Base-by-base conservation (phyloP, 2,888 invertebrate species). In the Eubasilissa splendida region DNA sequence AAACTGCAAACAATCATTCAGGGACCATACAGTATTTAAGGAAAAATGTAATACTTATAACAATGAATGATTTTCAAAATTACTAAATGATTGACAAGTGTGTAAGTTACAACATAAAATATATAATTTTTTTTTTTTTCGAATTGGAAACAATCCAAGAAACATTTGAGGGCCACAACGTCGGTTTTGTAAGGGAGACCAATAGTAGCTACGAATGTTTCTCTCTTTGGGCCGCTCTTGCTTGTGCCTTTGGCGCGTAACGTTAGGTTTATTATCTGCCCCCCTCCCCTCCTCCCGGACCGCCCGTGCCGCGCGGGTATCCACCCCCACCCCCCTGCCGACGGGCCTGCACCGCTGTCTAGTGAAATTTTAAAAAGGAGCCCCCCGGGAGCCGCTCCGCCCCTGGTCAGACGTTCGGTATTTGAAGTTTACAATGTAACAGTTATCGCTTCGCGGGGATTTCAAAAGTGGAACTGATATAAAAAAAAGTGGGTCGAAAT, bases 251-350 rank as follows among this genome's bases (percentile, higher is more conserved):
- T 75, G 75, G 42, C 75, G 59, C 60, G 75, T 75, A 60, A 75
- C 70, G 75, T 60, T 52, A 59, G 75, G 75, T 75, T 75, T 75
- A 75, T 75, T 75, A 75, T 75, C 75, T 60, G 22, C 59, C 75
- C 75, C 75, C 75, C 52, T 50, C 14, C 60, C 52, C 31, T 22
- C 22, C 22, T 10, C 68, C 53, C 22, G 8, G n/a, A 8, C 60
- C 60, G n/a, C 60, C 8, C 3, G 0, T 60, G n/a, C 60, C 14
- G 14, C 60, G 4, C 22, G n/a, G n/a, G 3, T n/a, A 14, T 2
- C 60, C n/a, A 42, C 60, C 60, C 4, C 60, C n/a, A 59, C 59
- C 22, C 12, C 0, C 42, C 68, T 4, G 14, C 53, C 33, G n/a
- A 5, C 54, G 42, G 42, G n/a, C 42, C 74, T 59, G 58, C 74